phyloP scores from a whole-genome alignment of 2,113 vertebrate genomes.

The Carassius gibelio region DNA sequence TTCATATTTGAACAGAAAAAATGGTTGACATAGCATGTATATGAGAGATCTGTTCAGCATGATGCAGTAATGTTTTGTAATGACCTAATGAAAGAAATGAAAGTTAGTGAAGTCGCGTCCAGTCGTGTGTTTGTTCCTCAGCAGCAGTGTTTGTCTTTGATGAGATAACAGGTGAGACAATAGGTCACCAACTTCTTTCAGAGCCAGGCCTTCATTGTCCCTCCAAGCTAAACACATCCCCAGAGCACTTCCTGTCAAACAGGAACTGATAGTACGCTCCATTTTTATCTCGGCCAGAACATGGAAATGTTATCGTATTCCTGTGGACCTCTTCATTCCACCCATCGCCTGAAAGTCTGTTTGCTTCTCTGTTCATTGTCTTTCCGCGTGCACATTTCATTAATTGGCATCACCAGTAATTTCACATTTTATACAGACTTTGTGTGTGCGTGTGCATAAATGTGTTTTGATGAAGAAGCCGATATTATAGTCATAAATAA shows the following conservation, averaged over 20 bases:
- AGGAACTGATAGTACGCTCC: constrained; percentile 55
- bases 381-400: not conserved
- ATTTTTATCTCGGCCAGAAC: constrained; percentile 46
- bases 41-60: not conserved
- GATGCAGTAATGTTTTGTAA: not conserved
- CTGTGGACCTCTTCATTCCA: constrained; percentile 44
- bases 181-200: not conserved
- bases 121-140: not conserved
- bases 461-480: too few relatives aligned
- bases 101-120: not conserved
- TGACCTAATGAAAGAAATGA: not conserved
- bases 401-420: not conserved
- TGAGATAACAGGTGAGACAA: constrained; percentile 43
- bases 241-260: constrained; percentile 51
- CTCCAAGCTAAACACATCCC: constrained; percentile 48
- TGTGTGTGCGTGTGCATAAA: not conserved
- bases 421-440: constrained; percentile 9
- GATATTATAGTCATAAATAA: constrained; percentile 1
- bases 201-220: not conserved
- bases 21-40: not conserved
- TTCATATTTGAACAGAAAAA: not conserved
- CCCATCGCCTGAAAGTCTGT: too few relatives aligned
- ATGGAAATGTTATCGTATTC: constrained; percentile 36
- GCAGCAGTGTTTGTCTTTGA: constrained; percentile 26
- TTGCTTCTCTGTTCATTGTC: too few relatives aligned